Evolutionary conservation across 1,140 invertebrate species (phyloP).

Genomic region (Drosophila novamexicana): DNA sequence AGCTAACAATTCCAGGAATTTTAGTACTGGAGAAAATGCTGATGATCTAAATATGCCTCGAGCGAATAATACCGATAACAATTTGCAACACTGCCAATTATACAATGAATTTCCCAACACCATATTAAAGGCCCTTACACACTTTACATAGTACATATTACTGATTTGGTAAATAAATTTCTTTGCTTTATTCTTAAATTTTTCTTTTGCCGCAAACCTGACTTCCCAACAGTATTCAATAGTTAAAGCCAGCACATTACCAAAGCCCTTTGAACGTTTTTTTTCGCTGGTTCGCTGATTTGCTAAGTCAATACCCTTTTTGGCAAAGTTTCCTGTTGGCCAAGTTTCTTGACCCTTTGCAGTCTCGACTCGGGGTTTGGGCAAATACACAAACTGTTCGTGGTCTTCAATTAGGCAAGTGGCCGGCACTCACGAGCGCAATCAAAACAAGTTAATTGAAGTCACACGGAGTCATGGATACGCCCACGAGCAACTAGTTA

Average conservation of each 20-base stretch:
- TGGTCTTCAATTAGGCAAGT: conserved; percentile 58
- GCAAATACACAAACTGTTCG: conserved; percentile 53
- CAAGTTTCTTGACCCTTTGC: conserved; percentile 42
- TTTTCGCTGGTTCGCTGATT: not conserved
- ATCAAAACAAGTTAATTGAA: conserved; percentile 51
- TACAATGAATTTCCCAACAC: no score
- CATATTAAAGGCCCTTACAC: no score
- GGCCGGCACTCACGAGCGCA: conserved; percentile 28
- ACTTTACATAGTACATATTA: no score
- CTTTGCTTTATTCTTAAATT: no score
- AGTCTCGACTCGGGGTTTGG: conserved; percentile 27
- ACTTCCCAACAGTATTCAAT: not conserved
- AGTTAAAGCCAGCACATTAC: not conserved
- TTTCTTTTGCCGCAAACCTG: no score
- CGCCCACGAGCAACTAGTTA: not conserved
- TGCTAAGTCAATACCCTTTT: not conserved
- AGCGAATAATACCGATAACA: no score
- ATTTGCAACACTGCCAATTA: no score
- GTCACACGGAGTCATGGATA: conserved; percentile 33
- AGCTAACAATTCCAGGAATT: no score
- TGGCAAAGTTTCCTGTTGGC: not conserved
- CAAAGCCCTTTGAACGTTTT: not conserved
- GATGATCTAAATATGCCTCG: no score
- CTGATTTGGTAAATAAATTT: no score
- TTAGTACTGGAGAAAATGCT: no score